Conservation (phyloP, 2,888 invertebrate genomes). For the Entomobrya proxima region DNA sequence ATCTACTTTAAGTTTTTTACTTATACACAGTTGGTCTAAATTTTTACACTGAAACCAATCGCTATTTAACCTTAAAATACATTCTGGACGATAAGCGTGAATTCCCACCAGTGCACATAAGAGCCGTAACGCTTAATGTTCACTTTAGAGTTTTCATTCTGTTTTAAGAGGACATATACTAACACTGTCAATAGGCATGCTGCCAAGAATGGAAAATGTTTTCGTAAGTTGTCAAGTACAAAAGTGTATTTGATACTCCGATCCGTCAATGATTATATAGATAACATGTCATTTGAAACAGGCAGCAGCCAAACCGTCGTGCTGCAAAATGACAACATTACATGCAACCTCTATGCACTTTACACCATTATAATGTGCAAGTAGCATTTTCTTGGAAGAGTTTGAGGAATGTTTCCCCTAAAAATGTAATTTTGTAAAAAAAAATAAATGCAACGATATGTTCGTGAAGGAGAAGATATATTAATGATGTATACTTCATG, state of each 20-base stretch:
- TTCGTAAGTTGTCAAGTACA: conserved; percentile 1
- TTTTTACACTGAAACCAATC: too few relatives aligned
- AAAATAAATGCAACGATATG: not conserved
- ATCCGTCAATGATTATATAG: conserved; percentile 31
- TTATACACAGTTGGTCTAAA: too few relatives aligned
- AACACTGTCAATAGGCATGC: conserved; percentile 47
- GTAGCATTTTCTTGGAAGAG: not conserved
- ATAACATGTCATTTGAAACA: conserved; percentile 27
- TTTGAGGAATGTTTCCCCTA: not conserved
- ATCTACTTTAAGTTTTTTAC: too few relatives aligned
- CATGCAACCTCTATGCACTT: too few relatives aligned
- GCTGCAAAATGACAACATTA: not conserved
- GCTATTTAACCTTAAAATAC: too few relatives aligned
- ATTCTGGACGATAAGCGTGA: too few relatives aligned
- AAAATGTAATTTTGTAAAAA: conserved; percentile 25
- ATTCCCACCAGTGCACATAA: too few relatives aligned
- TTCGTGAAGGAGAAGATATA: conserved; percentile 9
- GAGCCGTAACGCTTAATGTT: too few relatives aligned
- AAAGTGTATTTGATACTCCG: conserved; percentile 34
- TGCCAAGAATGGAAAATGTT: conserved; percentile 59
- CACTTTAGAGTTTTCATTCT: too few relatives aligned
- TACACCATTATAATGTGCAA: not conserved
- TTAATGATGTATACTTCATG: conserved; percentile 49
- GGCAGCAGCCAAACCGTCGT: not conserved
- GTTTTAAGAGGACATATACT: too few relatives aligned